Evolutionary conservation across 2,888 invertebrate genomes (phyloP).

Genomic region (Andrena chrysosceles): DNA sequence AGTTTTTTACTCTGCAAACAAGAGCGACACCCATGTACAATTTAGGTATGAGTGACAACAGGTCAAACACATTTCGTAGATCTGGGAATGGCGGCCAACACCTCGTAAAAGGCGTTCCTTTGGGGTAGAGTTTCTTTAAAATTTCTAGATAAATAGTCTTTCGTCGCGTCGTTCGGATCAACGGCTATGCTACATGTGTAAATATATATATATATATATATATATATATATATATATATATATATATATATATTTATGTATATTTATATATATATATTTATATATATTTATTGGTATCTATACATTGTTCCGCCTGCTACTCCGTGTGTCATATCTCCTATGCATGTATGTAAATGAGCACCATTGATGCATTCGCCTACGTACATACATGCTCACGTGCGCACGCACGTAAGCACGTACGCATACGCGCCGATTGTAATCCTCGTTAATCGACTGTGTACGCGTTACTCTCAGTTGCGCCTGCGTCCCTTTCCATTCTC

Average conservation of each 20-base stretch:
- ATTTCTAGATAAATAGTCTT: too few relatives aligned
- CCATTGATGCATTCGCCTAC: constrained; percentile 47
- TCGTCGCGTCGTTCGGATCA: not conserved
- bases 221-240: not conserved
- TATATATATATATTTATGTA: not conserved
- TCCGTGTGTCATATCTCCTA: not conserved
- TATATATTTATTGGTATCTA: too few relatives aligned
- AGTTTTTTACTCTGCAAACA: constrained; percentile 92
- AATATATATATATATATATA: not conserved
- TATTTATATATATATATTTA: not conserved
- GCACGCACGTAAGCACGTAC: constrained; percentile 28
- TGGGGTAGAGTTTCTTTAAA: too few relatives aligned
- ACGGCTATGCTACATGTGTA: not conserved
- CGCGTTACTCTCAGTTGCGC: constrained; percentile 46
- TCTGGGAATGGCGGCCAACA: too few relatives aligned
- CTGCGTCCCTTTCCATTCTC: constrained; percentile 44
- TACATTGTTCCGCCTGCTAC: constrained; percentile 2
- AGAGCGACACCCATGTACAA: constrained; percentile 14
- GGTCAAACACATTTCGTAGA: too few relatives aligned
- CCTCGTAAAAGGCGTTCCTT: too few relatives aligned
- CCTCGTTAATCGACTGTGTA: constrained; percentile 59
- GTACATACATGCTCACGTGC: constrained; percentile 31
- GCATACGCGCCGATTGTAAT: constrained; percentile 36
- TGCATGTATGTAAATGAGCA: constrained; percentile 9
- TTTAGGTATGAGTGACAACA: too few relatives aligned